Evolutionary conservation across 2,888 invertebrate species (phyloP), one percentile per base, ranked within the genome.

Genomic region (Coleophora deauratella): DNA sequence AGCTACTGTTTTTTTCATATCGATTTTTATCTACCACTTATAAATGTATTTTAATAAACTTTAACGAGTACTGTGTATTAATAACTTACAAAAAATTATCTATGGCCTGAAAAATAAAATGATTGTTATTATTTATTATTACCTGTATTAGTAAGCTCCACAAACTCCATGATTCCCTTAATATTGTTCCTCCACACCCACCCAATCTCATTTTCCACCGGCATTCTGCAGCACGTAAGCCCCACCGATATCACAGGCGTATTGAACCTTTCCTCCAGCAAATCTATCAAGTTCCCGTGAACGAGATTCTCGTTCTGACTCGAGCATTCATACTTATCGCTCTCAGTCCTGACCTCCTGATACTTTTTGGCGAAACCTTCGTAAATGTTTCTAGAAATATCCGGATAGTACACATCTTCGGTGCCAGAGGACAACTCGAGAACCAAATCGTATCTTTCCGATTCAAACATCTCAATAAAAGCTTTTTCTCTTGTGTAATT

Each of bases 211-310:
- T 64, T 72, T n/a, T 89, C 85, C 0, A 70, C 59, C 0, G 96
- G 96, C 88, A 93, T 94, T 54, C 92, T 92, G 63, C 96, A 96
- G 59, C 96, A 96, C 41, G 91, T 91, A 21, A 96, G 69, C 12
- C 93, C 92, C 3, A 91, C 87, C 0, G 92, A 90, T 37, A 93
- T 81, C 63, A 93, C 80, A 0, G 93, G 91, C 1, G 89, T 85
- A 39, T 88, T 84, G 54, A 88, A 92, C 56, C 89, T 85, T 27
- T 89, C 88, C 48, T 88, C 88, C 11, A 94, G 64, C 40, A 87
- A 72, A 65, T 88, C 90, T 4, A 88, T 88, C 49, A 90, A 57
- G 30, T 88, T 77, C 1, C 86, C 86, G 39, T 88, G 86, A 0
- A 55, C 60, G 1, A 55, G 37, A 53, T 66, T 61, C 4, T 45